phyloP scores from a whole-genome alignment of 2,888 invertebrate species.

The Sarcophaga variegata region DNA sequence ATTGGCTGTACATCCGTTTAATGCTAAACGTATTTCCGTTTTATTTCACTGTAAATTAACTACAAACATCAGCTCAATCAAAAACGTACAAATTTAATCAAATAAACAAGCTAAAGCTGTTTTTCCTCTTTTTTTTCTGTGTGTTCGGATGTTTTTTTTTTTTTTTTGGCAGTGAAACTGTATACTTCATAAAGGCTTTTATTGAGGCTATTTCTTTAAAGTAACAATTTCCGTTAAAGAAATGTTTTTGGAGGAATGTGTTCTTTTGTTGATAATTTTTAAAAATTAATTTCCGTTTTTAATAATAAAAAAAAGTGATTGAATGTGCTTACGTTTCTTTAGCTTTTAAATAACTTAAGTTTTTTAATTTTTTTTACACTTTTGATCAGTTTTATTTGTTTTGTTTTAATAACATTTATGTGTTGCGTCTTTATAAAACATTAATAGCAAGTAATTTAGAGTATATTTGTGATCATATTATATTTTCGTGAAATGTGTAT shows the following conservation, averaged over 20 bases:
- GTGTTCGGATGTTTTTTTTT: no score
- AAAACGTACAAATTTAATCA: slow-evolving; percentile 44
- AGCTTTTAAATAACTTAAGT: not conserved
- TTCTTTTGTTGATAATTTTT: not conserved
- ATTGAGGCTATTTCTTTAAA: not conserved
- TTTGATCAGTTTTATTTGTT: not conserved
- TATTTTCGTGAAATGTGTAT: slow-evolving; percentile 20
- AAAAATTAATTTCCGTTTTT: not conserved
- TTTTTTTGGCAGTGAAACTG: no score
- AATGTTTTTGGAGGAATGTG: no score
- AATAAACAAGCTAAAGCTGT: not conserved
- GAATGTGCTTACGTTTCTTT: not conserved
- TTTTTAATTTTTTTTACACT: not conserved
- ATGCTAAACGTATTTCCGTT: slow-evolving; percentile 53
- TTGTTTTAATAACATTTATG: not conserved
- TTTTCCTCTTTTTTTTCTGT: not conserved
- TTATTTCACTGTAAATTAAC: slow-evolving; percentile 32
- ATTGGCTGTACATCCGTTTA: slow-evolving; percentile 54
- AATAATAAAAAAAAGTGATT: no score
- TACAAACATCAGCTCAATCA: slow-evolving; percentile 53
- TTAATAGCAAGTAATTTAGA: not conserved
- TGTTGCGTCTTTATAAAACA: not conserved
- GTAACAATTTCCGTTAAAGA: slow-evolving; percentile 34
- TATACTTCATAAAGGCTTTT: no score
- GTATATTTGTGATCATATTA: not conserved